Conservation (phyloP, 2,797 vertebrate species). For the Mus spretus region DNA sequence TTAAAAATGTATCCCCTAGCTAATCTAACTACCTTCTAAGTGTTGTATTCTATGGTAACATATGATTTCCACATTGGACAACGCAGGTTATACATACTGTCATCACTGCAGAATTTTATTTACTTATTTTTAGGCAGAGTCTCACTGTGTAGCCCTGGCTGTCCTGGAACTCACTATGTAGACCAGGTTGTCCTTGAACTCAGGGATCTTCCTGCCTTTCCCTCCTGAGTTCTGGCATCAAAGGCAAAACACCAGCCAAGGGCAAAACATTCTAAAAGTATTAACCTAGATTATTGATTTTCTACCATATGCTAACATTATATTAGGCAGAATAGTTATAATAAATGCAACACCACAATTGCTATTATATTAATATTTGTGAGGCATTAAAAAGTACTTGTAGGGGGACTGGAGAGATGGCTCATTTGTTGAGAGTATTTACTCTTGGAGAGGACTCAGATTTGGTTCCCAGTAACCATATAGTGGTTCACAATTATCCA, state of each 20-base stretch:
- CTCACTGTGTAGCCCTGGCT: not conserved
- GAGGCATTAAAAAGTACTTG: not conserved
- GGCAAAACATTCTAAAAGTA: conserved; percentile 35
- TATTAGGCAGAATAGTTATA: conserved; percentile 1
- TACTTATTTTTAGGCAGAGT: not conserved
- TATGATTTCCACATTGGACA: not conserved
- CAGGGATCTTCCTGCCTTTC: not conserved
- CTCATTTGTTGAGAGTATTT: not conserved
- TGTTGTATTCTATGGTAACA: not conserved
- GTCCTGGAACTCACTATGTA: not conserved
- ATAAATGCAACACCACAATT: conserved; percentile 41
- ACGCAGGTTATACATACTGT: conserved; percentile 33
- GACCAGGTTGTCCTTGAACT: not conserved
- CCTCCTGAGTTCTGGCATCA: not conserved
- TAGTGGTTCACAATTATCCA: not conserved
- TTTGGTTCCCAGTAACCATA: not conserved
- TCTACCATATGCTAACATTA: conserved; percentile 48
- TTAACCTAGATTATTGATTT: conserved; percentile 47
- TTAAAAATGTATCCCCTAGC: conserved; percentile 46
- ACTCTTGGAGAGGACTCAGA: not conserved
- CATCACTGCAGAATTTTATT: not conserved
- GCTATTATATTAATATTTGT: conserved; percentile 53
- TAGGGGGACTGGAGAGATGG: not conserved
- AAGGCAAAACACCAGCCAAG: not conserved
- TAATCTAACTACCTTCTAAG: conserved; percentile 41